Conservation (phyloP, 2,797 vertebrate species). For the Sarcoramphus papa region DNA sequence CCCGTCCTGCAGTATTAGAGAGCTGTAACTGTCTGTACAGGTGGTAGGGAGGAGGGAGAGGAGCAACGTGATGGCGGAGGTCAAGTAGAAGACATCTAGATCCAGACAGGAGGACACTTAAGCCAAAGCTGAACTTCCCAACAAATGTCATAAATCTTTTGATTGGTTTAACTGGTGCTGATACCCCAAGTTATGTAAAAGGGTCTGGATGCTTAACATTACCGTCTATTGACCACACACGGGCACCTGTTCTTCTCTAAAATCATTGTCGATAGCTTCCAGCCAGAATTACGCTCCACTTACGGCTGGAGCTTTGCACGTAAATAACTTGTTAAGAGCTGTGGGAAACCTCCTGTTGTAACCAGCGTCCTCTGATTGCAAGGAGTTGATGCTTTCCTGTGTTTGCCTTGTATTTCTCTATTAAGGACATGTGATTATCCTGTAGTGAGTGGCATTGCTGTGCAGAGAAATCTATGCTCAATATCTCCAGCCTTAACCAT, state of each 20-base stretch:
- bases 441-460: neutral
- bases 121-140: neutral
- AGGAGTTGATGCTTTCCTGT: neutral
- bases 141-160: neutral
- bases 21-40: neutral
- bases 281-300: neutral
- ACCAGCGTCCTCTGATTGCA: neutral
- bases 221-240: neutral
- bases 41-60: neutral
- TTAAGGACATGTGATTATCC: neutral
- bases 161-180: neutral
- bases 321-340: neutral
- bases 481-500: neutral
- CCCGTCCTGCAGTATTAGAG: fast-evolving
- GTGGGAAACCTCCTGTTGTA: neutral
- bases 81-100: neutral
- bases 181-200: neutral
- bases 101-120: neutral
- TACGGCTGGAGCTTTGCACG: neutral
- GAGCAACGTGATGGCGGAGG: neutral
- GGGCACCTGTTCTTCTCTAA: neutral
- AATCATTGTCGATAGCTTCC: neutral
- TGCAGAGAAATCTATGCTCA: neutral
- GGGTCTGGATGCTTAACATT: neutral
- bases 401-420: neutral